phyloP scores from a whole-genome alignment of 2,888 invertebrate species.

The Zonitis immaculata region DNA sequence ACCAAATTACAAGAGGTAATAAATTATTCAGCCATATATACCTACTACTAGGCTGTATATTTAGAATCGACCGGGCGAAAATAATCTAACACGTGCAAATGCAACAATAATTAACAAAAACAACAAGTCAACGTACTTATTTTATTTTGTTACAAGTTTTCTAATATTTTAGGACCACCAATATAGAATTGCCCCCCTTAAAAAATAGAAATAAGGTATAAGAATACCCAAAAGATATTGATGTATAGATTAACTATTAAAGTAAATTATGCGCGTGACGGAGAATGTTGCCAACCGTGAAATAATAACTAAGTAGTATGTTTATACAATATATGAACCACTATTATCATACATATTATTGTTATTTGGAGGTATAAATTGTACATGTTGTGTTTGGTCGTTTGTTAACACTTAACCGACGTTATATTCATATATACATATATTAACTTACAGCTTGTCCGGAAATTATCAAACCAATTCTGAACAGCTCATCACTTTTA shows the following conservation, averaged over 20 bases:
- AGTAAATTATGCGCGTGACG: slow-evolving; percentile 23
- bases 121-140: too few species aligned
- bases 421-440: neutral
- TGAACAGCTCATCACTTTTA: too few species aligned
- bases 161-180: neutral
- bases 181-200: neutral
- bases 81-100: slow-evolving; percentile 39
- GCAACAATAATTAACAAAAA: too few species aligned
- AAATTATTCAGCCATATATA: slow-evolving; percentile 35
- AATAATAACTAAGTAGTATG: slow-evolving; percentile 24
- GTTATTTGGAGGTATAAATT: neutral
- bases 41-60: too few species aligned
- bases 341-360: neutral
- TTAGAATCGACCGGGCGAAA: slow-evolving; percentile 29
- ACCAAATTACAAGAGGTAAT: slow-evolving; percentile 39
- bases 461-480: too few species aligned
- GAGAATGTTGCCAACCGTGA: slow-evolving; percentile 21
- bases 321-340: slow-evolving; percentile 18
- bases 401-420: slow-evolving; percentile 1
- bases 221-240: slow-evolving; percentile 6
- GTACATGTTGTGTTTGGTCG: neutral
- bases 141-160: too few species aligned
- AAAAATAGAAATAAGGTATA: too few species aligned
- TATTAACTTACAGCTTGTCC: too few species aligned
- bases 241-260: slow-evolving; percentile 15